Percentiles rank a stretch among this genome's conserved stretches.
Evolutionary conservation across 2,888 invertebrate species (phyloP).

Genomic region (Dorcus hopei): DNA sequence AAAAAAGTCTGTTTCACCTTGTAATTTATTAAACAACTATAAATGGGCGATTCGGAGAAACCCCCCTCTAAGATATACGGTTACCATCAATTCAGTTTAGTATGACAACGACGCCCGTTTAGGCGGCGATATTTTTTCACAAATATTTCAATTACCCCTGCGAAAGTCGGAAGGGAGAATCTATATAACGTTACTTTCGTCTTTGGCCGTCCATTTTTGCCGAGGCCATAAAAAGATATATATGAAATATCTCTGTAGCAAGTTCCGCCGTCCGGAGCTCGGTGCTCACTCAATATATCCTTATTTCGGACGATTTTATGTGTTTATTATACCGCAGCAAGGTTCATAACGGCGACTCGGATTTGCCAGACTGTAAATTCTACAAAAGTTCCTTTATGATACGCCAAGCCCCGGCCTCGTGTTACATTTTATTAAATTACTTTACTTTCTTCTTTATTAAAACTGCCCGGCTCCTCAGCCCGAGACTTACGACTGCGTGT

Average conservation of each 20-base stretch:
- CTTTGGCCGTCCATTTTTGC: conserved; percentile 40
- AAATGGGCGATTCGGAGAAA: not conserved
- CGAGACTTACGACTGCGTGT: conserved; percentile 7
- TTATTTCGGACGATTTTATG: conserved; percentile 52
- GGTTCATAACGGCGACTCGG: conserved; percentile 48
- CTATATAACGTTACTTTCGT: conserved; percentile 38
- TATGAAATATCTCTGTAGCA: conserved; percentile 49
- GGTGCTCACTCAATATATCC: conserved; percentile 51
- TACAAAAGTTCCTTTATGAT: conserved; percentile 40
- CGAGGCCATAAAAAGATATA: conserved; percentile 46
- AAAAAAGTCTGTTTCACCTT: no score
- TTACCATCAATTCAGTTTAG: conserved; percentile 47
- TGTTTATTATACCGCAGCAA: conserved; percentile 51
- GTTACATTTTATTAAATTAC: conserved; percentile 36
- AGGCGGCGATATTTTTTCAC: conserved; percentile 42
- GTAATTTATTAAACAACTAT: no score
- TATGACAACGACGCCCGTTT: conserved; percentile 44
- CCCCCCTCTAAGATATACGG: conserved; percentile 1
- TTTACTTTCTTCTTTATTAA: conserved; percentile 16
- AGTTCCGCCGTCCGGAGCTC: conserved; percentile 37
- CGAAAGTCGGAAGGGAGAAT: conserved; percentile 32
- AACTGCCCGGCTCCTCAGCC: not conserved
- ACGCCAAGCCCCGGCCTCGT: conserved; percentile 24
- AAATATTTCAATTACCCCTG: conserved; percentile 49
- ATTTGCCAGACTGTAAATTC: conserved; percentile 47